Conservation (phyloP, 2,113 vertebrate genomes). For the Paradoxurus hermaphroditus region DNA sequence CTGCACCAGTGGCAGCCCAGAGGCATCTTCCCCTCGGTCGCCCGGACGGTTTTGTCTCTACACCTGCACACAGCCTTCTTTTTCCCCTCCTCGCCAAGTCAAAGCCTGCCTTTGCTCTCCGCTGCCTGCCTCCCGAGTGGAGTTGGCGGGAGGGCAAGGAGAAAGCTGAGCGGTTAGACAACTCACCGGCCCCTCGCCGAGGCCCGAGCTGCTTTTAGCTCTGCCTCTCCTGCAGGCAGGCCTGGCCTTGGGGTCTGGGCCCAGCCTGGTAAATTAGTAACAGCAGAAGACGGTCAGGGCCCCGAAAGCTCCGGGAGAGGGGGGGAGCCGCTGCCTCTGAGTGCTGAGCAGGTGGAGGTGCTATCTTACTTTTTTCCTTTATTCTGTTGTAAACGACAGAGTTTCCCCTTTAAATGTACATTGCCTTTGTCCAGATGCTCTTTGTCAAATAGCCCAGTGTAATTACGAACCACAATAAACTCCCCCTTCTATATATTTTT, state of each 20-base stretch:
- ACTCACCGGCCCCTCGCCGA: conserved; percentile 24
- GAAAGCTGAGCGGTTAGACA: conserved; percentile 74
- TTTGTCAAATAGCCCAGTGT: conserved; percentile 64
- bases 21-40: conserved; percentile 76
- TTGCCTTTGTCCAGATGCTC: background rate
- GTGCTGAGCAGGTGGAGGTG: rapidly evolving
- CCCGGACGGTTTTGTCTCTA: conserved; percentile 76
- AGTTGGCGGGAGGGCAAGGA: conserved; percentile 57
- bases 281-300: conserved; percentile 55
- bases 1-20: conserved; percentile 73
- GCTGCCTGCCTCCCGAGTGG: conserved; percentile 68
- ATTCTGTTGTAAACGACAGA: background rate
- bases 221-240: conserved; percentile 67
- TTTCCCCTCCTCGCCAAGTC: conserved; percentile 75
- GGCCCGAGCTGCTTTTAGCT: conserved; percentile 79
- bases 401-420: background rate
- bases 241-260: conserved; percentile 61
- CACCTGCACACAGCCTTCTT: conserved; percentile 82
- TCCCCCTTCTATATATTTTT: conserved; percentile 45
- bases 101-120: conserved; percentile 66
- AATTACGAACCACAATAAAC: conserved; percentile 71
- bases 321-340: background rate
- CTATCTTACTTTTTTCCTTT: background rate
- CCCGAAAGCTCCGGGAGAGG: rapidly evolving
- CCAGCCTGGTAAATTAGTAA: conserved; percentile 77